Evolutionary conservation across 2,888 invertebrate species (phyloP), one percentile per base, ranked within the genome.

Genomic region (Cinara cedri): DNA sequence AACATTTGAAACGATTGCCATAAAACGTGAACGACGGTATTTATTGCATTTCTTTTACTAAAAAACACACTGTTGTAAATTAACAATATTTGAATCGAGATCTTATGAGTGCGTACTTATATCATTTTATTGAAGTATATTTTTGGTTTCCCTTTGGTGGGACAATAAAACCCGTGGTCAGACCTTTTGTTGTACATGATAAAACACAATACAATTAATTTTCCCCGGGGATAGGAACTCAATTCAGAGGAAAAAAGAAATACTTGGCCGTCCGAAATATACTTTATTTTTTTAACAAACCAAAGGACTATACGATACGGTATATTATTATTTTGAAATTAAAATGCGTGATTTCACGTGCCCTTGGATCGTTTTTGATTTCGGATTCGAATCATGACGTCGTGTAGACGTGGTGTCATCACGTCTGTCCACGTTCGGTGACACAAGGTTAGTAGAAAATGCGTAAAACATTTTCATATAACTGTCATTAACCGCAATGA

Each of bases 191-290:
- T 72, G 10, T 46, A 46, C n/a, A n/a, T 49, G 46, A 72, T 72
- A n/a, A n/a, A n/a, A n/a, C n/a, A n/a, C 46, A 60, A n/a, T 51
- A 54, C 54, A 74, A 51, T 51, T 63, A 74, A 74, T 63, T 74
- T 63, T 74, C n/a, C n/a, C n/a, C 42, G 24, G 51, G 3, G 1
- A n/a, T 24, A 42, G 63, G 16, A 63, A 74, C 51, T 74, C 24
- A 54, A 74, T 54, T 74, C 42, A 3, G 21, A 21, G 16, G 16
- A 44, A 54, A 51, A 63, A 63, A 21, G 8, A 57, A 63, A 42
- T 42, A 26, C 44, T 21, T 6, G 62, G 62, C 51, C 51, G 62
- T 72, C 51, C 51, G 21, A 63, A 34, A 34, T 34, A 34, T 62
- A 42, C 26, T 49, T 62, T 49, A 8, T 19, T 62, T 72, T 72